A percentile compares a stretch with the other conserved stretches of the same genome.
phyloP scores from a whole-genome alignment of 2,888 invertebrate genomes.

The Chrysotoxum bicinctum region DNA sequence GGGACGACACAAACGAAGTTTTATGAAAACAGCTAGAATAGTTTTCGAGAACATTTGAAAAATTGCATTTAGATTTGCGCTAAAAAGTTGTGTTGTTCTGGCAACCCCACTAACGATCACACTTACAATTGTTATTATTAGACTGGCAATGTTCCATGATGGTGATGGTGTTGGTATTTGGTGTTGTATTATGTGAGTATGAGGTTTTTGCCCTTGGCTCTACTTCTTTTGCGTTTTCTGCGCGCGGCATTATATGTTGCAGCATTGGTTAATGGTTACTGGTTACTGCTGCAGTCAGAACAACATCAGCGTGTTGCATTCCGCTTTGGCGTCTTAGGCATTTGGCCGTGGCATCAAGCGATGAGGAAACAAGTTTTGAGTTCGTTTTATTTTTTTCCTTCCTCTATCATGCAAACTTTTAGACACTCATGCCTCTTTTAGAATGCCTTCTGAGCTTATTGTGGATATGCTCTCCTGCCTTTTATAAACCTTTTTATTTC shows the following conservation, averaged over 20 bases:
- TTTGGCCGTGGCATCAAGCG: conserved; percentile 55
- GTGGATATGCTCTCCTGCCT: conserved; percentile 41
- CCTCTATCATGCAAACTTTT: background rate
- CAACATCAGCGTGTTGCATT: conserved; percentile 12
- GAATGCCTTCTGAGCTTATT: conserved; percentile 30
- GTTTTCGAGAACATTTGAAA: no score
- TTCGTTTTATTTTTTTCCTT: background rate
- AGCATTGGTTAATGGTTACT: background rate
- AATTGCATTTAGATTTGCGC: no score
- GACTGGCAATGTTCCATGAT: background rate
- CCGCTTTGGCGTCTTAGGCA: conserved; percentile 30
- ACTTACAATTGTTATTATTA: background rate
- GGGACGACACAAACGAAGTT: no score
- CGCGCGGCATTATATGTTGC: conserved; percentile 21
- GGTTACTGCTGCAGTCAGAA: background rate
- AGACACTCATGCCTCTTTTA: background rate
- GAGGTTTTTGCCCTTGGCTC: conserved; percentile 75
- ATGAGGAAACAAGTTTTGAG: conserved; percentile 54
- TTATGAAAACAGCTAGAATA: no score
- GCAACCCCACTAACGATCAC: no score
- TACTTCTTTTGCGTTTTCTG: conserved; percentile 64
- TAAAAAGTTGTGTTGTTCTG: no score
- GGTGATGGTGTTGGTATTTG: conserved; percentile 33
- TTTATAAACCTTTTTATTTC: conserved; percentile 40
- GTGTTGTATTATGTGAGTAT: conserved; percentile 56